Evolutionary conservation across 2,797 vertebrate species (phyloP).

Genomic region (Knipowitschia caucasica): DNA sequence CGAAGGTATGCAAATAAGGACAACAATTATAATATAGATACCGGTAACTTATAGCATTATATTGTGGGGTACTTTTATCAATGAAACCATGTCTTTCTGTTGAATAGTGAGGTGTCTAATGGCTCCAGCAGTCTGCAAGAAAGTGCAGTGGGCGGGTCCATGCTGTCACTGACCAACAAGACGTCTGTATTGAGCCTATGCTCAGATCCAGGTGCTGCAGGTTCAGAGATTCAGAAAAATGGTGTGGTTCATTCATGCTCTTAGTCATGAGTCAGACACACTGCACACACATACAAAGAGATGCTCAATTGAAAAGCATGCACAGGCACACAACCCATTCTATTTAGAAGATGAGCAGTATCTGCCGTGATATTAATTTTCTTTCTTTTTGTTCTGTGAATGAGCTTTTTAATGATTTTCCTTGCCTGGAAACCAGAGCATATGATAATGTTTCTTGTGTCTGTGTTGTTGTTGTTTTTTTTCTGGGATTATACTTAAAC

Average conservation of each 20-base stretch:
- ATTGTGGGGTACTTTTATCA: neutral
- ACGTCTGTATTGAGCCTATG: constrained; percentile 85
- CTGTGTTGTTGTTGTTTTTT: constrained; percentile 40
- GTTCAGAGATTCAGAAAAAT: constrained; percentile 85
- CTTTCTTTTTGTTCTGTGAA: constrained; percentile 99
- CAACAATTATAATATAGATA: neutral
- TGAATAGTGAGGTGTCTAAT: constrained; percentile 87
- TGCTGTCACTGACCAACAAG: constrained; percentile 88
- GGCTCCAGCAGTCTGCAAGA: constrained; percentile 87
- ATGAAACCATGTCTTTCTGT: neutral
- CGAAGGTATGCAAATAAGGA: constrained; percentile 78
- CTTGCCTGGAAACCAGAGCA: constrained; percentile 98
- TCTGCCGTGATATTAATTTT: constrained; percentile 99
- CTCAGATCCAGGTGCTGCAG: constrained; percentile 81
- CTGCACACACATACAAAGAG: constrained; percentile 33
- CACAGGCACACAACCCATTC: constrained; percentile 74
- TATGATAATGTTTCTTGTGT: constrained; percentile 79
- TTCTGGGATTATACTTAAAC: constrained; percentile 56
- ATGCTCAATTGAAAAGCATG: constrained; percentile 75
- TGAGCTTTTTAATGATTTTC: constrained; percentile 98
- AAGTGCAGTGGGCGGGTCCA: constrained; percentile 70
- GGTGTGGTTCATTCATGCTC: constrained; percentile 84
- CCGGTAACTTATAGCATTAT: neutral
- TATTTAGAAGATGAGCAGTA: constrained; percentile 99
- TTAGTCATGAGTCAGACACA: constrained; percentile 61